These are phyloP conservation scores for Crypturellus tataupa DNA, from an alignment of 2,797 vertebrate genomes.

Conservation along the genomic window DNA sequence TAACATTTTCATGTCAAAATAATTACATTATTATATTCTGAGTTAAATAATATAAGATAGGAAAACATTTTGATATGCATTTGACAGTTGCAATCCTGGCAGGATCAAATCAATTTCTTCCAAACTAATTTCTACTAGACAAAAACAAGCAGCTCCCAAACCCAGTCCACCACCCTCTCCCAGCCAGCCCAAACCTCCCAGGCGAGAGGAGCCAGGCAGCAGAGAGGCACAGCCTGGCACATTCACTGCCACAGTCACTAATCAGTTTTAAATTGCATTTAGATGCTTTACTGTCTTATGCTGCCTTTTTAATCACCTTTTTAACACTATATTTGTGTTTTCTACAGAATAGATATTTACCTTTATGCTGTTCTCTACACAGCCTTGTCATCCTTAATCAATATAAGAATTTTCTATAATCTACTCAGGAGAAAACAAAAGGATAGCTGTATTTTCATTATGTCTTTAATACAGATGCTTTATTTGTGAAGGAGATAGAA, in stretches of 20 bases:
- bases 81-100: constrained; percentile 78
- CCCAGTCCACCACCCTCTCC: accelerated
- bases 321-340: background rate
- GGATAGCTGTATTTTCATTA: background rate
- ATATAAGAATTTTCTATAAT: background rate
- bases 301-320: background rate
- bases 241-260: background rate
- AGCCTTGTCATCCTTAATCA: background rate
- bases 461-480: background rate
- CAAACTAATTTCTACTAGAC: constrained; percentile 41
- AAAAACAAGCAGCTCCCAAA: background rate
- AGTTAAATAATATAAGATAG: constrained; percentile 83
- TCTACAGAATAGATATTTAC: background rate
- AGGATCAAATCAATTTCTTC: constrained; percentile 76
- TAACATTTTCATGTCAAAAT: constrained; percentile 84
- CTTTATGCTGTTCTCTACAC: background rate
- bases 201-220: background rate
- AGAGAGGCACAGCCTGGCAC: background rate
- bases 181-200: background rate
- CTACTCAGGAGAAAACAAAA: background rate
- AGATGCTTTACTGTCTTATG: background rate
- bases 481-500: constrained; percentile 25
- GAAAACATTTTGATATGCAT: constrained; percentile 83
- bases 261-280: background rate
- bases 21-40: constrained; percentile 84